Evolutionary conservation across 2,113 vertebrate species (phyloP).

Genomic region (Empidonax traillii): DNA sequence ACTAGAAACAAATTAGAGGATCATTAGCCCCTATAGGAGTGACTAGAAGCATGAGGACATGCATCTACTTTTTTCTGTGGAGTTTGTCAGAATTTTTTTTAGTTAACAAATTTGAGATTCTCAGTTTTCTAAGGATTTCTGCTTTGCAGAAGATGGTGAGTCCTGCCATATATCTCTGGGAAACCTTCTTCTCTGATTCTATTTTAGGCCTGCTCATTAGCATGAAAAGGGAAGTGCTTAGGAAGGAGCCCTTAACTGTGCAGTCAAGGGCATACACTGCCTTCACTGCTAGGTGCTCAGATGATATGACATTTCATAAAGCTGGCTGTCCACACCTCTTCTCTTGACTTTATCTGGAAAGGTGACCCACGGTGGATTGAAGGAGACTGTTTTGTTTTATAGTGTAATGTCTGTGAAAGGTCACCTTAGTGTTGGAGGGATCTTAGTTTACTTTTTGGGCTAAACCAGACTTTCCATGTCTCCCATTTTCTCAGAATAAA

Average conservation of each 20-base stretch:
- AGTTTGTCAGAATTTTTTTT: background rate
- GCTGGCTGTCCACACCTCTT: background rate
- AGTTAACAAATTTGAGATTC: background rate
- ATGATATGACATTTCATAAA: background rate
- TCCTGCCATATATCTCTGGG: background rate
- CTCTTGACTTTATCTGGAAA: background rate
- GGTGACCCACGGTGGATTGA: background rate
- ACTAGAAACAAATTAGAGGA: background rate
- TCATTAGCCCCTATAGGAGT: background rate
- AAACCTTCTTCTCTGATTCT: background rate
- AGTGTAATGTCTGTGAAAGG: background rate
- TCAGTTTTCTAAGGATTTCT: background rate
- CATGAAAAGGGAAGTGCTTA: background rate
- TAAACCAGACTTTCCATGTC: background rate
- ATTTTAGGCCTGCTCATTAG: background rate
- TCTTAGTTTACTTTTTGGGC: background rate
- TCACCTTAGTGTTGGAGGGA: background rate
- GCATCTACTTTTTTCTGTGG: background rate
- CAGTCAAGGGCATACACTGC: background rate
- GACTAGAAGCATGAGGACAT: background rate
- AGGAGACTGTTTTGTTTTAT: background rate
- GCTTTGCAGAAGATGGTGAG: background rate
- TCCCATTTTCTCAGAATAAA: background rate
- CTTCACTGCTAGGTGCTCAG: background rate
- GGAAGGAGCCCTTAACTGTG: background rate